A percentile compares a stretch with the other conserved stretches of the same genome.
Conservation (phyloP, 2,113 vertebrate species). For the Pseudopipra pipra region DNA sequence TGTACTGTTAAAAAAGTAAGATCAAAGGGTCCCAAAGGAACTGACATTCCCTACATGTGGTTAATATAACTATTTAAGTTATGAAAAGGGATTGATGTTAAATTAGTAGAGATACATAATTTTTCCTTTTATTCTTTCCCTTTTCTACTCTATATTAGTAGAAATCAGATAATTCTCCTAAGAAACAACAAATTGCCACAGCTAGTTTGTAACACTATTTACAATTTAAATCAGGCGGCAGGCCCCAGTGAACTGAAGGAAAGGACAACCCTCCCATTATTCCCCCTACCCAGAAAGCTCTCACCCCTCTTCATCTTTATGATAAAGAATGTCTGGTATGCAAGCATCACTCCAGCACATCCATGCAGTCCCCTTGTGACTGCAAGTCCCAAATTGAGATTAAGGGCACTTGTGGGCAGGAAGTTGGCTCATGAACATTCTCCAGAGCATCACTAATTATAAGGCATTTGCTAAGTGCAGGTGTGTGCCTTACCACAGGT, state of each 20-base stretch:
- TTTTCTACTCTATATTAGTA: background rate
- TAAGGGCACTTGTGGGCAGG: background rate
- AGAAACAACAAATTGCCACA: background rate
- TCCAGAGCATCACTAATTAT: background rate
- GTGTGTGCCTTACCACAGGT: background rate
- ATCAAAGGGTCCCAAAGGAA: background rate
- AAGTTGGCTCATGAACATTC: background rate
- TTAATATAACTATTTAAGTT: background rate
- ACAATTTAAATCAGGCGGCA: background rate
- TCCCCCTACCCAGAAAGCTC: background rate
- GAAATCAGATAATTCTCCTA: background rate
- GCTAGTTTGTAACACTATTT: background rate
- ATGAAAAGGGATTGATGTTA: background rate
- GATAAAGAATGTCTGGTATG: slow-evolving; percentile 66
- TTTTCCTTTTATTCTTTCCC: background rate
- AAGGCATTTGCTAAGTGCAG: background rate
- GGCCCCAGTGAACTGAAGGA: background rate
- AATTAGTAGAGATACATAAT: background rate
- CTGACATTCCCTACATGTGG: background rate
- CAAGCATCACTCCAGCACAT: background rate
- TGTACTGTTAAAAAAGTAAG: background rate
- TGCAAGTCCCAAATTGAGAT: background rate
- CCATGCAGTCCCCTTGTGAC: background rate
- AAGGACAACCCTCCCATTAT: slow-evolving; percentile 20
- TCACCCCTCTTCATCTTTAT: background rate